Percentiles rank a stretch among this genome's conserved stretches.
Evolutionary conservation across 2,113 vertebrate species (phyloP).

Genomic region (Hyla sarda): DNA sequence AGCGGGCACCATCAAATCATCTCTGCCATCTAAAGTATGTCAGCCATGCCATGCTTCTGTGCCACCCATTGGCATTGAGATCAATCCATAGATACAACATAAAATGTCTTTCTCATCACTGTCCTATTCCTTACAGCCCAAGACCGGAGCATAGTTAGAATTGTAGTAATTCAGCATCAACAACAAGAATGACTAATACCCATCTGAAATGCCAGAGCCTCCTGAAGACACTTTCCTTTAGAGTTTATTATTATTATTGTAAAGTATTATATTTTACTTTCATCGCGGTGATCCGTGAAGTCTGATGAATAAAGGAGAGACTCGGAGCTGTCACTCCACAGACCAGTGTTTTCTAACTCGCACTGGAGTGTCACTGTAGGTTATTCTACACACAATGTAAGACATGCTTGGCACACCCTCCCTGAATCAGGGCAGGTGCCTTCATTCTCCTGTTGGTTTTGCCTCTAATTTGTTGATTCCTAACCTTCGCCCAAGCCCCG

Average conservation of each 20-base stretch:
- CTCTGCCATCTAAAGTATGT: too few species aligned
- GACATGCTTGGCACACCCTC: slow-evolving; percentile 23
- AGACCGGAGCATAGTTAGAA: background rate
- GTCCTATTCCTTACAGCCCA: background rate
- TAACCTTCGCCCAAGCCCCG: slow-evolving; percentile 47
- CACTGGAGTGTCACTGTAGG: slow-evolving; percentile 1
- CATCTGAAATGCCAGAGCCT: background rate
- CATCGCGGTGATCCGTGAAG: background rate
- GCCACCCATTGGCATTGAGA: background rate
- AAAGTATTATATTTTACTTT: background rate
- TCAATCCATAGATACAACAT: background rate
- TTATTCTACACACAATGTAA: slow-evolving; percentile 6
- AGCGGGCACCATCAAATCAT: too few species aligned
- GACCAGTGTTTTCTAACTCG: background rate
- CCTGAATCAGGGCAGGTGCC: slow-evolving; percentile 37
- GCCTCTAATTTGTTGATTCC: slow-evolving; percentile 39
- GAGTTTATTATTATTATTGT: background rate
- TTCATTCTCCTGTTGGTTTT: slow-evolving; percentile 29
- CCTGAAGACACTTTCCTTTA: background rate
- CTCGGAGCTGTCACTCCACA: background rate
- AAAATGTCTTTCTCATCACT: background rate
- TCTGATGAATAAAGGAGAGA: background rate
- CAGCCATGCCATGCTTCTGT: background rate
- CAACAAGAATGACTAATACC: background rate
- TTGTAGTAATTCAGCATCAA: background rate